Base-by-base conservation (phyloP, 2,797 vertebrate species). In the Apogon hyalosoma region DNA sequence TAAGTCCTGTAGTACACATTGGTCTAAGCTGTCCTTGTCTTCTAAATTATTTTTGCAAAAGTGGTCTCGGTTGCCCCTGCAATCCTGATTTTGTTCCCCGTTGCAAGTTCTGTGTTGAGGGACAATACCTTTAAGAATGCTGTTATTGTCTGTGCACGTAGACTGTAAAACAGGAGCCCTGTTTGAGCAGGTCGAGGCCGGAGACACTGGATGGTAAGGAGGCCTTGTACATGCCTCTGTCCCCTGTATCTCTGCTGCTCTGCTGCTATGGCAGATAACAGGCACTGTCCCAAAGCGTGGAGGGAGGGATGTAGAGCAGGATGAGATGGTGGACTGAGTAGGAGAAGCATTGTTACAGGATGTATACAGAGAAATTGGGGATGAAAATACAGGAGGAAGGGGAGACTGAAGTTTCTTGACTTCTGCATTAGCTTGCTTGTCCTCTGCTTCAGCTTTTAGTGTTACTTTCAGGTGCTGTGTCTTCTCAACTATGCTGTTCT, bases 191-290 rank as follows among this genome's bases (percentile, higher is more conserved):
- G 46, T 21, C 41, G 73, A 60, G 42, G 41, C 15, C 50, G 52
- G 40, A 4, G 62, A 19, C 24, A 38, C 64, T 49, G 68, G 55
- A 14, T 39, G 46, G 46, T 63, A 19, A 41, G 16, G 8, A 51
- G 40, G 49, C 42, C 38, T n/a, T 21, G 51, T 16, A 45, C 59
- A 39, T 0, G 11, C 28, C 2, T 79, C 73, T 61, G 57, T 50
- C 16, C 36, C 14, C 14, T 73, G 78, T 24, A 51, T 13, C 49
- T 38, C 13, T 39, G 49, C 28, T 5, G 65, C 73, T 63, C 45
- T 70, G 11, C 88, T 69, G 69, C 87, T 86, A 76, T 92, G 88
- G 63, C 88, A 61, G 51, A 93, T 93, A 33, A 93, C 92, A 11
- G 88, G 84, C 19, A 92, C 90, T 6, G 78, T 76, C 18, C 67